Evolutionary conservation across 2,888 invertebrate genomes (phyloP).

Genomic region (Linnaemya tessellans): DNA sequence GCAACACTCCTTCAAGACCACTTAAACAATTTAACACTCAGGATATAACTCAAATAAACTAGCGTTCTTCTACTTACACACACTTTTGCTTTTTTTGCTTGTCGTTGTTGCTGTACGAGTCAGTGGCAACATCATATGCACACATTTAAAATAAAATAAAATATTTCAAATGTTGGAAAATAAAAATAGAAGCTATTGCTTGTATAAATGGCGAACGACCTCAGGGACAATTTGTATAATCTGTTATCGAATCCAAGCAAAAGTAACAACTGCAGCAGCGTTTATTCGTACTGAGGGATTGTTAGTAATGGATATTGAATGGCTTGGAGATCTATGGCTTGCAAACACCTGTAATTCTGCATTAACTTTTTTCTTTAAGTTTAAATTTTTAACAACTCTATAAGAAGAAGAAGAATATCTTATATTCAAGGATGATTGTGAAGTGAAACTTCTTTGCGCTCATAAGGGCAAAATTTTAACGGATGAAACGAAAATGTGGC

Average conservation of each 20-base stretch:
- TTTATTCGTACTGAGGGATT: not conserved
- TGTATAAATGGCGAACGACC: constrained; percentile 49
- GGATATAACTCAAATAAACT: constrained; percentile 24
- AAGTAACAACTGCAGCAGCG: not conserved
- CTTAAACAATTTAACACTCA: not conserved
- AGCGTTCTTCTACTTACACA: not conserved
- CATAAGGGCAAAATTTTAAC: too few relatives aligned
- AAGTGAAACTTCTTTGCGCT: too few relatives aligned
- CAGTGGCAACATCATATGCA: constrained; percentile 28
- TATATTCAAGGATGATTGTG: too few relatives aligned
- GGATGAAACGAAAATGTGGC: too few relatives aligned
- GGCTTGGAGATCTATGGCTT: not conserved
- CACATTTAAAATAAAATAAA: constrained; percentile 10
- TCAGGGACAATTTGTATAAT: constrained; percentile 58
- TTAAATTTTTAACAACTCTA: too few relatives aligned
- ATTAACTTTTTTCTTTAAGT: too few relatives aligned
- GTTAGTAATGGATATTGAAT: not conserved
- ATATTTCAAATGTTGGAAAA: not conserved
- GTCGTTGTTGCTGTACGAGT: not conserved
- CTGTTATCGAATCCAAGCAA: constrained; percentile 31
- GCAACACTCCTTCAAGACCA: not conserved
- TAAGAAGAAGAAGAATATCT: too few relatives aligned
- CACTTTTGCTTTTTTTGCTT: constrained; percentile 20
- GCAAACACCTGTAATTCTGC: too few relatives aligned
- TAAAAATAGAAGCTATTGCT: not conserved